Base-by-base conservation (phyloP, 1,140 invertebrate genomes). In the Drosophila parvula region DNA sequence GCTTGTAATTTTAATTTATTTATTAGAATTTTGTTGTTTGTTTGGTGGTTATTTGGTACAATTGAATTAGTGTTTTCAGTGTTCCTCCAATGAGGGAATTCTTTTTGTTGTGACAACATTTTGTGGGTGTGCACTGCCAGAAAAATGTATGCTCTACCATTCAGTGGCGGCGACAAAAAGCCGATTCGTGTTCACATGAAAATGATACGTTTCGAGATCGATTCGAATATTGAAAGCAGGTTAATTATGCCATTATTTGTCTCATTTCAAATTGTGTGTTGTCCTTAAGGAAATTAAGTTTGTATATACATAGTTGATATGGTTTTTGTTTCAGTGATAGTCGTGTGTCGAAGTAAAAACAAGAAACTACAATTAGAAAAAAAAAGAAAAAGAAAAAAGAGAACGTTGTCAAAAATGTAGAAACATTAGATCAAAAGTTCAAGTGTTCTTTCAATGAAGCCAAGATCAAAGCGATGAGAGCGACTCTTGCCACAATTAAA, bases 401-500 rank as follows among this genome's bases (percentile, higher is more conserved):
- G 8, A 12, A 30, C 22, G 30, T 12, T 36, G n/a, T 5, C 3
- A 41, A 5, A 62, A 10, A n/a, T 22, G 22, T 22, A 22, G 22
- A 55, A 40, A 28, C 63, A 69, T 75, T 65, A 55, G 60, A 64
- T 57, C 70, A 70, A 70, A 57, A 75, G 75, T 67, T 82, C 38
- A 79, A 71, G 80, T 67, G 57, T 38, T 53, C 9, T 70, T 78
- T 64, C 36, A 53, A 59, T 67, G 16, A 47, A 30, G 36, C 12
- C 28, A 18, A 43, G 44, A 74, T 50, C 30, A 74, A 48, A 70
- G 48, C 45, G 28, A 32, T 44, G 51, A 58, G 27, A 68, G 43
- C 40, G 36, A 41, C 73, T 79, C 51, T 22, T 41, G 43, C 36
- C 44, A 55, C 48, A 61, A 60, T 43, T 47, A 71, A 41, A 32